Base-by-base conservation (phyloP, 2,113 vertebrate species). In the Hirundichthys speculiger region DNA sequence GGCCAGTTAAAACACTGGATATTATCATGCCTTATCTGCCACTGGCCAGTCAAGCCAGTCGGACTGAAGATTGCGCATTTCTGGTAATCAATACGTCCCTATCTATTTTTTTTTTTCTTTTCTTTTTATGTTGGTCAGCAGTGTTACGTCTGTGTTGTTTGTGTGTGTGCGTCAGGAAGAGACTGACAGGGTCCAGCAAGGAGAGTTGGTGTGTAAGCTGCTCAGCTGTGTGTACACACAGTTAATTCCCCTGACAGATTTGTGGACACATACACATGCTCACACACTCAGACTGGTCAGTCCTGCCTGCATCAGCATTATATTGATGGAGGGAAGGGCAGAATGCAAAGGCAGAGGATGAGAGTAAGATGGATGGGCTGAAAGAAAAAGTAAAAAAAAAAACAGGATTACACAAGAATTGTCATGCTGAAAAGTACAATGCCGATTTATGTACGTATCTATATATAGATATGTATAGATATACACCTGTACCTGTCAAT, bases 161-260 rank as follows among this genome's bases (percentile, higher is more conserved):
- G n/a, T 54, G 21, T 39, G 38, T 73, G 16, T 53, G 45, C 45
- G 43, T 27, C 42, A 45, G 51, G 51, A 25, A 25, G 30, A 47
- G 54, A 60, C 16, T 58, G 46, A 74, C 40, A 64, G 64, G 45
- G 45, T 38, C 4, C 30, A 34, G 30, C 25, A 27, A 3, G 25
- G 30, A 46, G 48, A 60, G 39, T 64, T 79, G 47, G 43, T 58
- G 38, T 67, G 45, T 63, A 63, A 73, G 69, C 52, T 52, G 59
- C 62, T 73, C 71, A 57, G 14, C 58, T 70, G 52, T 67, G 56
- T 69, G 75, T 57, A 65, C 47, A 81, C 72, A 72, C 68, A 38
- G 64, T 80, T 69, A 63, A 82, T 79, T 79, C 75, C 66, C 64
- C 54, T 42, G 59, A 83, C 71, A 79, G 69, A 76, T 70, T 52